These are phyloP conservation scores for Eupsilia transversa DNA, from an alignment of 2,888 invertebrate species.

Conservation along the genomic window DNA sequence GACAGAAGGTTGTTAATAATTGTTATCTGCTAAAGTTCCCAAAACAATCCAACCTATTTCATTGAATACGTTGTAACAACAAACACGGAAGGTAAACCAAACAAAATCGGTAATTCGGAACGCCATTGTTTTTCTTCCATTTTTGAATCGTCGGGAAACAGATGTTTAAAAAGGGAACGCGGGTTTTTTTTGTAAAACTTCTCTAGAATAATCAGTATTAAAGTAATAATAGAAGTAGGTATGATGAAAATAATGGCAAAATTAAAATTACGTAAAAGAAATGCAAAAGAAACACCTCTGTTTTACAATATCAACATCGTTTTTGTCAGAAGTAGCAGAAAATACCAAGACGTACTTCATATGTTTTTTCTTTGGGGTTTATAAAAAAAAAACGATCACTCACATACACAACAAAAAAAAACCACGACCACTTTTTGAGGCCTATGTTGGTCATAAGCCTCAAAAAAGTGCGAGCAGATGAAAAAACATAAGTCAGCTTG, in stretches of 20 bases:
- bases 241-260: conserved; percentile 13
- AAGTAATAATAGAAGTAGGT: conserved; percentile 1
- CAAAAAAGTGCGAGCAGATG: neutral
- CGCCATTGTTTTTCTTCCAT: conserved; percentile 47
- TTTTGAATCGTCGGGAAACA: conserved; percentile 34
- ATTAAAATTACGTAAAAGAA: conserved; percentile 22
- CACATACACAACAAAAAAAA: conserved; percentile 23
- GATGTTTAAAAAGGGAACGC: conserved; percentile 15
- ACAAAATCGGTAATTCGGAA: conserved; percentile 35
- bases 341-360: neutral
- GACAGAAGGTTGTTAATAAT: neutral
- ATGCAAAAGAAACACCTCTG: neutral
- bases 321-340: neutral
- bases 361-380: neutral
- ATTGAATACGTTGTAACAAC: conserved; percentile 31
- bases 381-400: neutral
- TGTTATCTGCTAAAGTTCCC: conserved; percentile 9
- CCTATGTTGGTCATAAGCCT: too few relatives aligned
- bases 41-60: conserved; percentile 48
- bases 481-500: conserved; percentile 18
- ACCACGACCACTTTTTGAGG: neutral
- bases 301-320: conserved; percentile 13
- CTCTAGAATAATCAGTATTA: conserved; percentile 7
- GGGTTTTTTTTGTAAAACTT: neutral
- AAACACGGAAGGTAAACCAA: conserved; percentile 45